Base-by-base conservation (phyloP, 2,888 invertebrate genomes). In the Parochlus steinenii region DNA sequence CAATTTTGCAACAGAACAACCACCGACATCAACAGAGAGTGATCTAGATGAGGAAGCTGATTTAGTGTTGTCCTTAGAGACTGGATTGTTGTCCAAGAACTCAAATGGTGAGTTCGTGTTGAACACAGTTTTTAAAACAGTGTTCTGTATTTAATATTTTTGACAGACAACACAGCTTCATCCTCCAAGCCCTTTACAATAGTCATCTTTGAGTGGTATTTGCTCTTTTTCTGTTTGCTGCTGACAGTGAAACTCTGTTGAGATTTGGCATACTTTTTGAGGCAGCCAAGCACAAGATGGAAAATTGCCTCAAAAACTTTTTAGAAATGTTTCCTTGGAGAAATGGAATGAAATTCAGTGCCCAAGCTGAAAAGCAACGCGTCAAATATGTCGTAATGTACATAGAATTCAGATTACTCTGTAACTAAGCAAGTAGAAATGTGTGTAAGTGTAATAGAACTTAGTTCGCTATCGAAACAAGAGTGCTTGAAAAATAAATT, bases 181-280 rank as follows among this genome's bases (percentile, higher is more conserved):
- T 34, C 34, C 15, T 34, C 34, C 14, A 34, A 34, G 26, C 34
- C 34, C 18, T 34, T 34, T 22, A 34, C 34, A 12, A 34, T 34
- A 14, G 22, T 34, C n/a, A 28, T 34, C 16, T 34, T 34, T 23
- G 34, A 34, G 28, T 34, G 34, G 22, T 34, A 34, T 23, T 28
- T 28, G 34, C 19, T 34, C 20, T 23, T 34, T n/a, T 34, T 34
- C 17, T 34, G 27, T 23, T 28, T 28, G 24, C 27, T 34, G 6
- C 22, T 34, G n/a, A 18, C 28, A 15, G 28, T 28, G 16, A 34
- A 28, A 28, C 34, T 34, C 28, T 34, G 34, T 34, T 34, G 34
- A 34, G 34, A 34, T 34, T 34, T 27, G 34, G 28, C 28, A 10
- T 34, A 15, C 28, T 20, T 34, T 11, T 28, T 34, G 20, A 23